These are phyloP conservation scores for Eidolon helvum DNA, from an alignment of 2,113 vertebrate species.

Conservation along the genomic window DNA sequence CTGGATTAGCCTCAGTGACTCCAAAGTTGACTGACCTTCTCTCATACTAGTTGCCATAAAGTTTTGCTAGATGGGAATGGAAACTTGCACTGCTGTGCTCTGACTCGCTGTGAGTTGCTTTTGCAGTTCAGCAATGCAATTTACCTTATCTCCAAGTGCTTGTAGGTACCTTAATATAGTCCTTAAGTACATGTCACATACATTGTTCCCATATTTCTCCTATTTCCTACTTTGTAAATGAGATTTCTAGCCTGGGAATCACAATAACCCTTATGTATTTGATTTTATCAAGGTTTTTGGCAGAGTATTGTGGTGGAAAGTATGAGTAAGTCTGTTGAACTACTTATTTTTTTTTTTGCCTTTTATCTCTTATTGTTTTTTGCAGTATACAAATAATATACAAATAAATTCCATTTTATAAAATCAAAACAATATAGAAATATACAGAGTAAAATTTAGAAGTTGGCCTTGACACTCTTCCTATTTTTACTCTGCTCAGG, in stretches of 20 bases:
- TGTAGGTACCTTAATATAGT: background rate
- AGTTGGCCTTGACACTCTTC: background rate
- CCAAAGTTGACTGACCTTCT: background rate
- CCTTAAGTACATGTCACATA: background rate
- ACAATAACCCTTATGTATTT: background rate
- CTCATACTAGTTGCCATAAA: background rate
- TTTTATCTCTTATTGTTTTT: background rate
- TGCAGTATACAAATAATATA: background rate
- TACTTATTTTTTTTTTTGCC: background rate
- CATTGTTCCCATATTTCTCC: background rate
- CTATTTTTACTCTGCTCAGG: background rate
- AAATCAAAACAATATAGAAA: background rate
- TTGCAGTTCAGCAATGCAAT: background rate
- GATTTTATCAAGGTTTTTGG: background rate
- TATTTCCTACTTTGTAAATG: background rate
- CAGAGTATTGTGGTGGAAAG: background rate
- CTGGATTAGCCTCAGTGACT: background rate
- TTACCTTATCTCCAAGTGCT: background rate
- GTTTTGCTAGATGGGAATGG: background rate
- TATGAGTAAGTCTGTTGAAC: background rate
- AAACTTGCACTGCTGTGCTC: background rate
- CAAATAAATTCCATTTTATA: background rate
- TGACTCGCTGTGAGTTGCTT: background rate
- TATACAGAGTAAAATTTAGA: background rate
- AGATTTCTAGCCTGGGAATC: background rate